These are phyloP conservation scores for Tychaedon coryphoeus DNA, from an alignment of 2,113 vertebrate genomes.

Conservation along the genomic window DNA sequence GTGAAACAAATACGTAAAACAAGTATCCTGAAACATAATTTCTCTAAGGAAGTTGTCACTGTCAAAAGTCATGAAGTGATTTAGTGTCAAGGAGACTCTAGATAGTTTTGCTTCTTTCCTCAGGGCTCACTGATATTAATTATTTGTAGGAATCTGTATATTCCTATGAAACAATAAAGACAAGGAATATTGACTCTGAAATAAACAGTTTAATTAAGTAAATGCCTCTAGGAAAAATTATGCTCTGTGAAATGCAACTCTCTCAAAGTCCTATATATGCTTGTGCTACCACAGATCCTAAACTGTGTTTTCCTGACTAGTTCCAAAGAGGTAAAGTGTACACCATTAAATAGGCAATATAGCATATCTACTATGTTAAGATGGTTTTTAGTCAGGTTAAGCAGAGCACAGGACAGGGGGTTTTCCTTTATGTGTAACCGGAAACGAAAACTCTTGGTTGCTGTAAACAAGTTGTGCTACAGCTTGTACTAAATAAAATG, in stretches of 20 bases:
- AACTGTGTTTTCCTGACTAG: background rate
- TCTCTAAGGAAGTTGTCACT: background rate
- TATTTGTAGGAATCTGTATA: background rate
- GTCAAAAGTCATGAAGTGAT: background rate
- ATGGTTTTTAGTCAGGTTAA: background rate
- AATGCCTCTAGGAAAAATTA: conserved; percentile 16
- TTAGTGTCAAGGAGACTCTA: background rate
- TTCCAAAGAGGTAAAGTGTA: background rate
- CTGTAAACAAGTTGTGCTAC: background rate
- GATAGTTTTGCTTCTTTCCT: background rate
- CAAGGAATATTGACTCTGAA: background rate
- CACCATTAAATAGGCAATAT: background rate
- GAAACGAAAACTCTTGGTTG: background rate
- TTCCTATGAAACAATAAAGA: background rate
- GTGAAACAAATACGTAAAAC: background rate
- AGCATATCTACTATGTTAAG: background rate
- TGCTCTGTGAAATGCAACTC: background rate
- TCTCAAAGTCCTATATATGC: background rate
- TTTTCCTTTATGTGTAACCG: background rate
- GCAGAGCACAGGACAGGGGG: accelerated
- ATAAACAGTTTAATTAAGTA: conserved; percentile 18
- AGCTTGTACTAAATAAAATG: background rate
- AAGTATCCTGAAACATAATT: background rate
- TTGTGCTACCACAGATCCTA: background rate
- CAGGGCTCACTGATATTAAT: background rate